Evolutionary conservation across 2,113 vertebrate genomes (phyloP).

Genomic region (Rhinolophus sinicus): DNA sequence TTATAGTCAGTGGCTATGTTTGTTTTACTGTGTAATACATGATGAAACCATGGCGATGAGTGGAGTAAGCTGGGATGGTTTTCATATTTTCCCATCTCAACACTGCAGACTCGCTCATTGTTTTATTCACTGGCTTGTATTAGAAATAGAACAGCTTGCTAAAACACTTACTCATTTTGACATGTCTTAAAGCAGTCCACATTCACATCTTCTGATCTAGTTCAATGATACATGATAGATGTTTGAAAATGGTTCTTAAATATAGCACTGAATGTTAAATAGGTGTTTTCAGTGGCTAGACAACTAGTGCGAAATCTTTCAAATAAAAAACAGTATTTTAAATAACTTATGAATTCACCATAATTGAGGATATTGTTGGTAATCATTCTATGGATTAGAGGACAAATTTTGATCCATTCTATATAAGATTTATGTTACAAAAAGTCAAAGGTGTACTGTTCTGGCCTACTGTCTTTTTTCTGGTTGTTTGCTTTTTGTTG

Average conservation of each 20-base stretch:
- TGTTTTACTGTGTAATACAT: constrained; percentile 78
- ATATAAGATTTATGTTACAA: not conserved
- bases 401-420: not conserved
- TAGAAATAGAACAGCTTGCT: constrained; percentile 57
- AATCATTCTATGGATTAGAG: not conserved
- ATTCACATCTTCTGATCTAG: constrained; percentile 22
- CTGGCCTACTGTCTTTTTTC: not conserved
- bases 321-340: constrained; percentile 15
- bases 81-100: constrained; percentile 65
- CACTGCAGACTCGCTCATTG: constrained; percentile 63
- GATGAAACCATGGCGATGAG: constrained; percentile 74
- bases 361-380: not conserved
- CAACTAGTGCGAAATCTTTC: not conserved
- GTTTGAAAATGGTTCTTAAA: constrained; percentile 28
- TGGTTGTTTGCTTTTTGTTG: not conserved
- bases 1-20: constrained; percentile 78
- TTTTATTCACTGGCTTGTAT: constrained; percentile 53
- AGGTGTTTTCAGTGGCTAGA: not conserved
- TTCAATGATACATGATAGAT: not conserved
- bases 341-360: not conserved
- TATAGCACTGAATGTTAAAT: not conserved
- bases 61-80: constrained; percentile 25
- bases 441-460: not conserved
- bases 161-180: constrained; percentile 59
- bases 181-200: not conserved